A percentile compares a stretch with the other conserved stretches of the same genome.
Evolutionary conservation across 2,888 invertebrate genomes (phyloP).

Genomic region (Ophion costatus): DNA sequence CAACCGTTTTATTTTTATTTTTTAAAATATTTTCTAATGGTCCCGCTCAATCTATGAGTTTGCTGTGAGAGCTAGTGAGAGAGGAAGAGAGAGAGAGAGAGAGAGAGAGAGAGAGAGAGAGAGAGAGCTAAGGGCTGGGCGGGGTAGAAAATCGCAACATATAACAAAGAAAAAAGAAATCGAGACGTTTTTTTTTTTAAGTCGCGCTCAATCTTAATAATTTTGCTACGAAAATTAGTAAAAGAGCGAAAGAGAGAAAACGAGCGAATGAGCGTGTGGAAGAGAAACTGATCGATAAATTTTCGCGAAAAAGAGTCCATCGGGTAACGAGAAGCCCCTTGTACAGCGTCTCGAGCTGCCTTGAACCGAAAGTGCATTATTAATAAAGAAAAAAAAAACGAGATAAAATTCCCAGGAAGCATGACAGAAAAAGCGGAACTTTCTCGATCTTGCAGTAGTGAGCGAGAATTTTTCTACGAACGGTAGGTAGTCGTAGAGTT

Average conservation of each 20-base stretch:
- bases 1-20: too few relatives aligned
- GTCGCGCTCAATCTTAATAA: constrained; percentile 54
- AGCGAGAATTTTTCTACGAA: constrained; percentile 76
- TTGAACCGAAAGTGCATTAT: constrained; percentile 83
- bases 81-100: constrained; percentile 16
- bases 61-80: constrained; percentile 39
- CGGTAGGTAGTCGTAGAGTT: constrained; percentile 75
- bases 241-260: constrained; percentile 5
- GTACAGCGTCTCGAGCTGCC: constrained; percentile 82
- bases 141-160: neutral
- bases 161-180: constrained; percentile 13
- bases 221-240: constrained; percentile 51
- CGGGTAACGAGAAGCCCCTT: constrained; percentile 77
- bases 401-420: constrained; percentile 29
- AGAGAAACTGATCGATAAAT: constrained; percentile 54
- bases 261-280: constrained; percentile 25
- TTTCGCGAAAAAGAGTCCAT: constrained; percentile 65
- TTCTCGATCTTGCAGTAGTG: constrained; percentile 68
- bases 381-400: constrained; percentile 68
- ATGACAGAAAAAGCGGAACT: constrained; percentile 50
- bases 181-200: constrained; percentile 34
- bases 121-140: neutral
- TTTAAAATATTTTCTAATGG: too few relatives aligned
- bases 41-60: constrained; percentile 58
- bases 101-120: neutral